phyloP scores from a whole-genome alignment of 2,888 invertebrate species.

The Eupithecia abbreviata region DNA sequence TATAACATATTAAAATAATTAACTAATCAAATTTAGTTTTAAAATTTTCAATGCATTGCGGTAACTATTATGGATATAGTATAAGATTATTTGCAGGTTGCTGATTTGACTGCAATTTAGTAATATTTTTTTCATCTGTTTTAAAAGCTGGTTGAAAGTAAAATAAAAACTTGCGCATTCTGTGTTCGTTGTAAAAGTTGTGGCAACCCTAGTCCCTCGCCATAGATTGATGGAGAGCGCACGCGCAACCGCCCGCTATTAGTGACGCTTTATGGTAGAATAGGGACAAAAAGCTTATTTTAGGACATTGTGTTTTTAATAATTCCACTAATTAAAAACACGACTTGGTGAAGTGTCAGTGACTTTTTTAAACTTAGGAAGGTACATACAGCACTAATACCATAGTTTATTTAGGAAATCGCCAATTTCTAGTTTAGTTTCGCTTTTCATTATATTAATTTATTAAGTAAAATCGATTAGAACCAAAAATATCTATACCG shows the following conservation, averaged over 20 bases:
- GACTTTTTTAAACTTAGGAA: conserved; percentile 12
- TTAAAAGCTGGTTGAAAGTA: background rate
- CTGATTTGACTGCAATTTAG: too few relatives aligned
- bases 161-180: background rate
- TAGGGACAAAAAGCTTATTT: conserved; percentile 55
- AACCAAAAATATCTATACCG: background rate
- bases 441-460: background rate
- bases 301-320: conserved; percentile 59
- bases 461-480: background rate
- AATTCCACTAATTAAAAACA: conserved; percentile 47
- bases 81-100: background rate
- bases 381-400: background rate
- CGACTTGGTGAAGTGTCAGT: conserved; percentile 23
- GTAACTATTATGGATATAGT: too few relatives aligned
- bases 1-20: too few relatives aligned
- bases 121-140: background rate
- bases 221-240: conserved; percentile 71
- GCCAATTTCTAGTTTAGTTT: background rate
- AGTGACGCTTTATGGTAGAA: conserved; percentile 72
- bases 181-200: background rate
- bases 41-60: too few relatives aligned
- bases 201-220: conserved; percentile 55
- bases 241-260: conserved; percentile 62
- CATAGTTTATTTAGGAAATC: background rate
- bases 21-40: too few relatives aligned